These are phyloP conservation scores for Procapra przewalskii DNA, from an alignment of 2,113 vertebrate species.

Conservation along the genomic window DNA sequence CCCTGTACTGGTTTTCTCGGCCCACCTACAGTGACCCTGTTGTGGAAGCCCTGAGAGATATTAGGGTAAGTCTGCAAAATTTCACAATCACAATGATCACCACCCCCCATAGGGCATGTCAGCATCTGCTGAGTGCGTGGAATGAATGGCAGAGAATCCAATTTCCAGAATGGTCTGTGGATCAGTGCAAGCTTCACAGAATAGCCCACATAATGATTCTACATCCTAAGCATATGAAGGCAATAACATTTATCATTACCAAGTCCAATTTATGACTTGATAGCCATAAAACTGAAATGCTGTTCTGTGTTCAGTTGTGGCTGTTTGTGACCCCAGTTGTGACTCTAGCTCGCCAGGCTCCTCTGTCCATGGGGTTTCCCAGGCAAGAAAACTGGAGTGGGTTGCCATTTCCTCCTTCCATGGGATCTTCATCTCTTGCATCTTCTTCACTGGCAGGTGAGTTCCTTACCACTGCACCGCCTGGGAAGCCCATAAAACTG, in stretches of 20 bases:
- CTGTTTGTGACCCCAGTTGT: not conserved
- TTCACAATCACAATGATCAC: not conserved
- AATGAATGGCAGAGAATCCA: not conserved
- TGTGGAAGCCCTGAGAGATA: not conserved
- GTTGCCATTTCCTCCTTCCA: not conserved
- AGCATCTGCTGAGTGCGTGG: not conserved
- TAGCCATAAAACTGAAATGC: not conserved
- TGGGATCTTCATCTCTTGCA: not conserved
- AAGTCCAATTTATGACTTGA: not conserved
- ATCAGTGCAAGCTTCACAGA: not conserved
- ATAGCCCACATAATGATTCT: not conserved
- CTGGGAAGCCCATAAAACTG: not conserved
- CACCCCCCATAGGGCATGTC: rapidly evolving
- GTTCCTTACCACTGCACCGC: not conserved
- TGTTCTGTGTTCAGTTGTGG: not conserved
- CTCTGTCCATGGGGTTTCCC: not conserved
- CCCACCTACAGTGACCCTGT: not conserved
- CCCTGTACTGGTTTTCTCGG: not conserved
- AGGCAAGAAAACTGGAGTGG: not conserved
- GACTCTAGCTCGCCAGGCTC: not conserved
- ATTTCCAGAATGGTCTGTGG: not conserved
- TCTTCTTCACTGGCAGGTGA: not conserved
- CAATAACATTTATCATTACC: not conserved
- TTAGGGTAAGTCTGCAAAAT: not conserved
- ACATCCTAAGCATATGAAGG: not conserved